These are phyloP conservation scores for Thymallus thymallus DNA, from an alignment of 2,113 vertebrate species.

Conservation along the genomic window DNA sequence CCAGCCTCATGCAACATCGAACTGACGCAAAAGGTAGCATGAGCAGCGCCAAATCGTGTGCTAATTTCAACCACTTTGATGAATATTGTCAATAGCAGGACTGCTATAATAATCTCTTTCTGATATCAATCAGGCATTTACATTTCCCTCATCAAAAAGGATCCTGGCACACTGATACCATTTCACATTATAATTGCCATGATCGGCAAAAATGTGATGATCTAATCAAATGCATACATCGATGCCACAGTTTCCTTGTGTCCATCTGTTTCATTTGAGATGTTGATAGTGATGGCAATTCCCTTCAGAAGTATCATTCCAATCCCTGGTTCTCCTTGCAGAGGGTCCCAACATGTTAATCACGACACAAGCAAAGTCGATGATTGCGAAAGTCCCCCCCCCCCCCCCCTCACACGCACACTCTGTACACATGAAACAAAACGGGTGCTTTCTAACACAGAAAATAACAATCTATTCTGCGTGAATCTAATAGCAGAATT, in stretches of 20 bases:
- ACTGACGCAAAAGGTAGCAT: slow-evolving; percentile 29
- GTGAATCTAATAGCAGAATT: neutral
- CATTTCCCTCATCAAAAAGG: slow-evolving; percentile 14
- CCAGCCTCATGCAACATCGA: slow-evolving; percentile 54
- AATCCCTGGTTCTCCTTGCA: slow-evolving; percentile 15
- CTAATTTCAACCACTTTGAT: slow-evolving; percentile 36
- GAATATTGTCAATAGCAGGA: slow-evolving; percentile 40
- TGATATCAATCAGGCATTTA: slow-evolving; percentile 4
- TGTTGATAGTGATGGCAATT: neutral
- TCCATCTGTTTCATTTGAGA: neutral
- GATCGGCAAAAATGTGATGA: neutral
- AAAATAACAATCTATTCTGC: neutral
- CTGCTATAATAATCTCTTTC: slow-evolving; percentile 8
- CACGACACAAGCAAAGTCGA: slow-evolving; percentile 55
- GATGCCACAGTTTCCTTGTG: neutral
- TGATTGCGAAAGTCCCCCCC: slow-evolving; percentile 27
- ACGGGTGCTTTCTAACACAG: neutral
- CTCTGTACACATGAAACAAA: neutral
- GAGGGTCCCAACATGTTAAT: slow-evolving; percentile 45
- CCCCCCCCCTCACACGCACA: neutral
- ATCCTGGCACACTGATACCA: neutral
- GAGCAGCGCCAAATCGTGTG: slow-evolving; percentile 31
- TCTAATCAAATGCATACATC: neutral
- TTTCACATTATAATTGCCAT: neutral
- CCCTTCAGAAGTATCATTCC: slow-evolving; percentile 8